Evolutionary conservation across 2,113 vertebrate genomes (phyloP), one percentile per base, ranked within the genome.

Genomic region (Stomatorhinus ivindoensis): DNA sequence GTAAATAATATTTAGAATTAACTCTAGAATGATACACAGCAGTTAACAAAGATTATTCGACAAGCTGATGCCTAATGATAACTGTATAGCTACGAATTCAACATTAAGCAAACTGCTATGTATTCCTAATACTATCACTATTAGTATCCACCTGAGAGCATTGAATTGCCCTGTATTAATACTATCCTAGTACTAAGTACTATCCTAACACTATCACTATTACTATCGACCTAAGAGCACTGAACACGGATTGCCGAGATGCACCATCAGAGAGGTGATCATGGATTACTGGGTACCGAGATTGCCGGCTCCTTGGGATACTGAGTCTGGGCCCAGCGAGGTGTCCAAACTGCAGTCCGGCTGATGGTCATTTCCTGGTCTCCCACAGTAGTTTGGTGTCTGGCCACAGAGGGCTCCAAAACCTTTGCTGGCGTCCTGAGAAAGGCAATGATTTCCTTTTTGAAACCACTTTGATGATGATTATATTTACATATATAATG

Each of bases 221-320:
- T 61, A 61, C 17, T 87, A 46, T 61, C 15, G 13, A 24, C 39
- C 24, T 4, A 8, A 69, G 44, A 65, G 58, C n/a, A 88, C 58
- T 73, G 10, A 50, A 65, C 19, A 51, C 35, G 4, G 46, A 80
- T 21, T 48, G 15, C 24, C 53, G 8, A 76, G 27, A 87, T 55
- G 13, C 47, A 39, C 2, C 27, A 24, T 44, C 51, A 80, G 21
- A 47, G 46, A 51, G 65, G 69, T 47, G 39, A 21, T 39, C 0
- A 90, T 24, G 11, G n/a, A 19, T 35, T 4, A 90, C 61, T 27
- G 21, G 9, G 3, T 91, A 93, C 92, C 92, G 24, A 93, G 87
- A 88, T 87, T 91, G 10, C 92, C 91, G 48, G 89, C 6, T 69
- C 85, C 39, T 7, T 90, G 80, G 27, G 65, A 44, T n/a, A 88